These are phyloP conservation scores for Sebastiscus albofasciatus DNA, from an alignment of 2,797 vertebrate genomes.

Conservation along the genomic window DNA sequence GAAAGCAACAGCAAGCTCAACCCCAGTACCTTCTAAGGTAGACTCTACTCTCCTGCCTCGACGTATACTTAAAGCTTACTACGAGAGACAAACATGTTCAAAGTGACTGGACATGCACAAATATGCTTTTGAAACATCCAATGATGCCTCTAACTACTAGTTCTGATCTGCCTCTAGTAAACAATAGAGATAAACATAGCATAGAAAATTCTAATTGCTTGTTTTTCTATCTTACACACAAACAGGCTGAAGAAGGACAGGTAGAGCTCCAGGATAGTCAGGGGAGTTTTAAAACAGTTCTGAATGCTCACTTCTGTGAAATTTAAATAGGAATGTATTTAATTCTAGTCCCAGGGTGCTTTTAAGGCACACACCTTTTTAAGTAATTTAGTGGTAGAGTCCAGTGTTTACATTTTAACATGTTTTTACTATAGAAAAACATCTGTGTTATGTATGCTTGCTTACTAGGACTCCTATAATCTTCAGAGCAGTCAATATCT, in stretches of 20 bases:
- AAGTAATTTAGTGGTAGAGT: background rate
- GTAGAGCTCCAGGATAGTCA: background rate
- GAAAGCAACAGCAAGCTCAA: slow-evolving; percentile 19
- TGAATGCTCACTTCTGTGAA: background rate
- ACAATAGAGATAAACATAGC: slow-evolving; percentile 39
- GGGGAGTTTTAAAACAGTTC: background rate
- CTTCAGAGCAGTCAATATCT: background rate
- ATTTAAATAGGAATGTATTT: background rate
- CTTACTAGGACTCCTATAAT: background rate
- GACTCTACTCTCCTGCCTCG: slow-evolving; percentile 13
- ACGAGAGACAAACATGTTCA: slow-evolving; percentile 47
- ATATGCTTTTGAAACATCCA: slow-evolving; percentile 54
- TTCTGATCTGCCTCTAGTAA: slow-evolving; percentile 52
- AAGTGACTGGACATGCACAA: slow-evolving; percentile 65
- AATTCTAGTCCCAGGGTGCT: background rate
- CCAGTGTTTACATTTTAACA: background rate
- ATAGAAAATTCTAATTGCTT: slow-evolving; percentile 19
- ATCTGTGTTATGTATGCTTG: too few relatives aligned
- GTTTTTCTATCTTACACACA: slow-evolving; percentile 12
- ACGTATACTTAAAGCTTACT: slow-evolving; percentile 43
- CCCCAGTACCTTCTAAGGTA: slow-evolving; percentile 11
- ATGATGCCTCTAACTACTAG: slow-evolving; percentile 49
- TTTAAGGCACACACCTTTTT: background rate
- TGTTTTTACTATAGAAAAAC: background rate
- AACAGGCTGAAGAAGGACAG: background rate